A percentile compares a stretch with the other conserved stretches of the same genome.
Conservation (phyloP, 2,888 invertebrate species). For the Molanna angustata region DNA sequence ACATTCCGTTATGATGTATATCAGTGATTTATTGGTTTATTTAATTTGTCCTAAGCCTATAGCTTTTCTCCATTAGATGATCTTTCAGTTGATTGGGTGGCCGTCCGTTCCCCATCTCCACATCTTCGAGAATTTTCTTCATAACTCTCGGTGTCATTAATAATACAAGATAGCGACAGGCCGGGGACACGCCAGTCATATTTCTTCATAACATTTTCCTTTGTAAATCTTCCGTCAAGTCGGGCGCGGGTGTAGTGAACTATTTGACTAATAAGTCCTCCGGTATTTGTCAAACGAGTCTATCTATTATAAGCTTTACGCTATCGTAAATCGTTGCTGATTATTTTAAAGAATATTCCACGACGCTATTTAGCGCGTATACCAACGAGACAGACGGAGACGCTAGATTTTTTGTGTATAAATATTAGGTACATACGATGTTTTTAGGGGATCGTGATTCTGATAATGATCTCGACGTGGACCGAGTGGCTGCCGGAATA, state of each 20-base stretch:
- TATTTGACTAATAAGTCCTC: conserved; percentile 30
- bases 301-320: not conserved
- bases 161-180: conserved; percentile 23
- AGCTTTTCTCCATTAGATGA: too few relatives aligned
- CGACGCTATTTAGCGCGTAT: too few relatives aligned
- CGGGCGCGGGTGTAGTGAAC: conserved; percentile 22
- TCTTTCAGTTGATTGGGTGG: conserved; percentile 5
- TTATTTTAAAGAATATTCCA: not conserved
- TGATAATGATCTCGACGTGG: not conserved
- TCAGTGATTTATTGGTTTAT: too few relatives aligned
- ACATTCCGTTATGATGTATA: too few relatives aligned
- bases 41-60: too few relatives aligned
- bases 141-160: conserved; percentile 24
- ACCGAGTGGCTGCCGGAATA: conserved; percentile 12
- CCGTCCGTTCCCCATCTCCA: conserved; percentile 12
- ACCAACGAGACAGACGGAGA: too few relatives aligned
- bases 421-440: too few relatives aligned
- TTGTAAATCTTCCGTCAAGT: conserved; percentile 27
- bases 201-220: conserved; percentile 19
- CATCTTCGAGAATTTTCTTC: conserved; percentile 14
- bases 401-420: too few relatives aligned
- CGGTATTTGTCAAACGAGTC: conserved; percentile 25
- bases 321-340: not conserved
- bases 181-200: conserved; percentile 9
- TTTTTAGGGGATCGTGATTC: too few relatives aligned